phyloP scores from a whole-genome alignment of 1,140 invertebrate species.

The Schlechtendalia chinensis region DNA sequence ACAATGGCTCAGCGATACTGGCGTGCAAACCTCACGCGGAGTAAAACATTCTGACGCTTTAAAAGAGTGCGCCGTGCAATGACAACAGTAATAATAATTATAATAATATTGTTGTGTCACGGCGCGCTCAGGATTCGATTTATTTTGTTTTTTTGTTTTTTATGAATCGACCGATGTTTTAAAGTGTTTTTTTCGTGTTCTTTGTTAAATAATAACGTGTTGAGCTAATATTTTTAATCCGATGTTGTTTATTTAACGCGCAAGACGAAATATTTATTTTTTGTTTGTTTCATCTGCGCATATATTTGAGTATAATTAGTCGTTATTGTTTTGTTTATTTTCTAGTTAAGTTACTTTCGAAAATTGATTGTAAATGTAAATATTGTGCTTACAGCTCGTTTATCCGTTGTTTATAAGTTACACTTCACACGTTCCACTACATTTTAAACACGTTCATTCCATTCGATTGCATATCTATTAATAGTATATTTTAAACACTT shows the following conservation, averaged over 20 bases:
- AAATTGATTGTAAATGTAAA: background rate
- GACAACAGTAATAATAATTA: no score
- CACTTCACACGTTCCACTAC: background rate
- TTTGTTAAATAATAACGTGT: no score
- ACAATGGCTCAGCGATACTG: conserved; percentile 12
- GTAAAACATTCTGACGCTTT: background rate
- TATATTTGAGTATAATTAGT: background rate
- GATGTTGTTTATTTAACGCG: background rate
- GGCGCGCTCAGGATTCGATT: no score
- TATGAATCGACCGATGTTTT: no score
- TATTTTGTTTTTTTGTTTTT: no score
- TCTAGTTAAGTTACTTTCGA: background rate
- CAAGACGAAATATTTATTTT: background rate
- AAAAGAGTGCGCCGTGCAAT: background rate
- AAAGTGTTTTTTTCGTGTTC: no score
- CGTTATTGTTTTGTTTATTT: background rate
- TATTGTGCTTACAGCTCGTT: background rate
- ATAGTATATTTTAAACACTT: conserved; percentile 6
- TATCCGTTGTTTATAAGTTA: no score
- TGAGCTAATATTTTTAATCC: no score
- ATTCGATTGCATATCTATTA: background rate
- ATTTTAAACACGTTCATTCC: background rate
- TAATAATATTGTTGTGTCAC: no score
- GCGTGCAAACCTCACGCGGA: conserved; percentile 22
- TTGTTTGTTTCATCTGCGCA: background rate